Percentiles rank a stretch among this genome's conserved stretches.
These are phyloP conservation scores for Vidua chalybeata DNA, from an alignment of 2,113 vertebrate genomes.

Conservation along the genomic window DNA sequence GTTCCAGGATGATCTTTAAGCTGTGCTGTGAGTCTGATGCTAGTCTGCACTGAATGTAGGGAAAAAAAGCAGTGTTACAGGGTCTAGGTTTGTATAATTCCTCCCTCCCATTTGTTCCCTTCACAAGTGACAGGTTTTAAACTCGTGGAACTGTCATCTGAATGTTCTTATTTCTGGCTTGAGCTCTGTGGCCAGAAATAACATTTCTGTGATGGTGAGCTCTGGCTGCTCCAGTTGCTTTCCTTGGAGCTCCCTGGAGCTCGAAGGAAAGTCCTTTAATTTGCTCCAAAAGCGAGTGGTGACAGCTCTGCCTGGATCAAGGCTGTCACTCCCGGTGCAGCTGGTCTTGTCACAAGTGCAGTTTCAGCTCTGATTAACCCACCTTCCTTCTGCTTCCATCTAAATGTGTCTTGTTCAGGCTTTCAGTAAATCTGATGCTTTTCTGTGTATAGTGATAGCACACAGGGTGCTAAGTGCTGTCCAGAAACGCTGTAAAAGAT, in stretches of 20 bases:
- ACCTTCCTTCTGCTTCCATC: not conserved
- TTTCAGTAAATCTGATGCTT: not conserved
- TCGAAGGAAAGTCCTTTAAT: not conserved
- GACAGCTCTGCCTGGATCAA: not conserved
- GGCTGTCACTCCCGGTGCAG: not conserved
- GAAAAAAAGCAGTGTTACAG: not conserved
- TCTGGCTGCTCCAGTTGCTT: not conserved
- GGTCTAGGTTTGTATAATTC: not conserved
- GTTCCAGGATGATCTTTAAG: not conserved
- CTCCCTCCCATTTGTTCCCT: not conserved
- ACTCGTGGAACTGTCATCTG: not conserved
- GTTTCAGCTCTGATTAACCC: not conserved
- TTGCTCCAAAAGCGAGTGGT: not conserved
- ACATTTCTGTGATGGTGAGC: not conserved
- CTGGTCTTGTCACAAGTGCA: not conserved
- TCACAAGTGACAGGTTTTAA: not conserved
- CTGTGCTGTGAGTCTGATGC: not conserved
- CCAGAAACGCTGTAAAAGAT: not conserved
- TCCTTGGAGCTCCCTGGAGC: not conserved
- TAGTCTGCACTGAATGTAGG: not conserved
- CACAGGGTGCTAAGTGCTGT: not conserved
- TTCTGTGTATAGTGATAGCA: not conserved
- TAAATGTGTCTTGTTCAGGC: not conserved
- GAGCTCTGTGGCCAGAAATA: not conserved
- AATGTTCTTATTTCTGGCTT: conserved; percentile 33